Conservation (phyloP, 2,797 vertebrate genomes). For the Coilia nasus region DNA sequence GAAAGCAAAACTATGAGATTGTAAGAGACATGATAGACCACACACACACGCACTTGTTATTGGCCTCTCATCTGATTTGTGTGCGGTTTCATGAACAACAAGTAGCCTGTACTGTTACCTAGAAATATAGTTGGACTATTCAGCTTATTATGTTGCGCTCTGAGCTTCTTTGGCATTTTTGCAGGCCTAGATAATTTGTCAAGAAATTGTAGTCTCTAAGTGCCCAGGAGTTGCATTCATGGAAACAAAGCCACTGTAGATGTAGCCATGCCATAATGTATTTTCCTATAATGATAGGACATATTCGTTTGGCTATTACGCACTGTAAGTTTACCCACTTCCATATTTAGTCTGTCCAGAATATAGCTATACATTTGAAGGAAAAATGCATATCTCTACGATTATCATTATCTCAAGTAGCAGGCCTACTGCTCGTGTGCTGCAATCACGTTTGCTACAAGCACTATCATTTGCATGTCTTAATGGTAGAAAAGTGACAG, state of each 20-base stretch:
- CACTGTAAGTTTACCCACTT: neutral
- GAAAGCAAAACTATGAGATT: constrained; percentile 8
- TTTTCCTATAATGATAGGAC: no score
- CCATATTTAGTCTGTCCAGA: neutral
- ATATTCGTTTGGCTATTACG: neutral
- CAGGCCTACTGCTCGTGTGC: neutral
- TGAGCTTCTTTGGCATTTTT: neutral
- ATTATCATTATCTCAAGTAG: neutral
- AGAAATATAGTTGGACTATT: neutral
- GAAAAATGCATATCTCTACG: neutral
- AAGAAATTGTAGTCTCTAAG: neutral
- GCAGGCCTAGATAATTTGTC: neutral
- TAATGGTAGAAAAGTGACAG: constrained; percentile 12
- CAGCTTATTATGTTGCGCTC: neutral
- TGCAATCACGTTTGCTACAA: neutral
- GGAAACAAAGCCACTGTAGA: neutral
- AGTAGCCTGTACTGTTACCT: neutral
- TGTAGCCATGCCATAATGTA: no score
- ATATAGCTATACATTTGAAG: neutral
- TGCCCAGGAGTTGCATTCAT: neutral
- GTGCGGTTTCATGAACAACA: neutral
- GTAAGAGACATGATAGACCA: neutral
- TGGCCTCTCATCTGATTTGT: neutral
- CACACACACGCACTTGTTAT: neutral
- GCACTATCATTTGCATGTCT: constrained; percentile 15